Evolutionary conservation across 2,797 vertebrate genomes (phyloP).

Genomic region (Periparus ater): DNA sequence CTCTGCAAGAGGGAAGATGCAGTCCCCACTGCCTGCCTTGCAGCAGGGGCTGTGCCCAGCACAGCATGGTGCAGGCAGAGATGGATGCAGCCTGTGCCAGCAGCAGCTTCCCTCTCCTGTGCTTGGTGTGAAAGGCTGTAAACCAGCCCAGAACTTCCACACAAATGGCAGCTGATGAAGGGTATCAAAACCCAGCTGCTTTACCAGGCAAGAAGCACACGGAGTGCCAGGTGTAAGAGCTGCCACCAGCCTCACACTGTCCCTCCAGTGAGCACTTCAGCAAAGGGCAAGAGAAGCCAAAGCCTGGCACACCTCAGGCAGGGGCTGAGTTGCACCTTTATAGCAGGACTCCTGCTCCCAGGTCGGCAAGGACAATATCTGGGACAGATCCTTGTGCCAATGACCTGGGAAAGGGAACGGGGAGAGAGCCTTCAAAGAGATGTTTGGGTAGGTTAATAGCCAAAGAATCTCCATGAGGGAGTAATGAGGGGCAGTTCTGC

Average conservation of each 20-base stretch:
- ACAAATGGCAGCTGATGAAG: neutral
- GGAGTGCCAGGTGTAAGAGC: neutral
- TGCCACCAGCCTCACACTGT: neutral
- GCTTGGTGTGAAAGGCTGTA: neutral
- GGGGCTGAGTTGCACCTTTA: neutral
- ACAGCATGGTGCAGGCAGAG: fast-evolving
- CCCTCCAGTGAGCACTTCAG: neutral
- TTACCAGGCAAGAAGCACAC: neutral
- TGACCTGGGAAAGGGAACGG: neutral
- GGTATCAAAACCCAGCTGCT: neutral
- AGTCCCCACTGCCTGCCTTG: neutral
- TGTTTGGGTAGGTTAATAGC: neutral
- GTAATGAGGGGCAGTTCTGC: neutral
- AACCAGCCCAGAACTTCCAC: neutral
- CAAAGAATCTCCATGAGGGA: neutral
- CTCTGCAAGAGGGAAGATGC: neutral
- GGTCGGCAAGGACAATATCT: neutral
- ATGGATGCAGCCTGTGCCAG: neutral
- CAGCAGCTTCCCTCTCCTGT: neutral
- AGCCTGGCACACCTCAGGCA: neutral
- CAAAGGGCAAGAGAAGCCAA: neutral
- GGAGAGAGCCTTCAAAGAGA: neutral
- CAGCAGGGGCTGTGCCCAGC: neutral
- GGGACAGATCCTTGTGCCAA: neutral
- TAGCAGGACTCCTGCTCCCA: neutral